Conservation (phyloP, 2,888 invertebrate species). For the Ephialtes manifestator region DNA sequence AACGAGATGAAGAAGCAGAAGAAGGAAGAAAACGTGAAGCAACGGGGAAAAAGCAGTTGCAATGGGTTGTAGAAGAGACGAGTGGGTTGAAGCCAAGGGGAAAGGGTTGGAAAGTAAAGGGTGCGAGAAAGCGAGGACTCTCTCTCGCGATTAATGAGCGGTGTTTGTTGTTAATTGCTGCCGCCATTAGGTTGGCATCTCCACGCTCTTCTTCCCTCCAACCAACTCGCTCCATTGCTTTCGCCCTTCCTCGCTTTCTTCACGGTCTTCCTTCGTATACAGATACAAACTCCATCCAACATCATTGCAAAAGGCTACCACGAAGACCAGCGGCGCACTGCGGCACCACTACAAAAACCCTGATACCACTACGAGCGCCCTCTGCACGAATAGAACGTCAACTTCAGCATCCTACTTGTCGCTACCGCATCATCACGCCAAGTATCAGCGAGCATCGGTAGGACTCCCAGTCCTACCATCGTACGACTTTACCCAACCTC, state of each 20-base stretch:
- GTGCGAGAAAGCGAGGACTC: slow-evolving; percentile 75
- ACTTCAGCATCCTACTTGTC: slow-evolving; percentile 21
- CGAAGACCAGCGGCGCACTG: background rate
- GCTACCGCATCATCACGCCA: slow-evolving; percentile 22
- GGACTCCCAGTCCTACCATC: background rate
- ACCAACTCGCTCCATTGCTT: slow-evolving; percentile 49
- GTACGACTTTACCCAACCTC: background rate
- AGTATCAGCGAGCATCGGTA: slow-evolving; percentile 30
- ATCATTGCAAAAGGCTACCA: background rate
- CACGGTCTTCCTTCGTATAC: slow-evolving; percentile 19
- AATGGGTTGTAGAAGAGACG: background rate
- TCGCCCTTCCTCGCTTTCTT: slow-evolving; percentile 67
- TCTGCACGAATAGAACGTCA: slow-evolving; percentile 19
- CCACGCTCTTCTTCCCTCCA: slow-evolving; percentile 56
- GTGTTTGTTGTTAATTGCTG: slow-evolving; percentile 86
- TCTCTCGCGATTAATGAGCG: slow-evolving; percentile 85
- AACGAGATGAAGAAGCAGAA: slow-evolving; percentile 6
- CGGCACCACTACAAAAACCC: background rate
- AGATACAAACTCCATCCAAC: background rate
- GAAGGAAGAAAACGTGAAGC: slow-evolving; percentile 16
- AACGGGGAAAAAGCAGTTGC: slow-evolving; percentile 32
- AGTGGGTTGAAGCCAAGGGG: slow-evolving; percentile 10
- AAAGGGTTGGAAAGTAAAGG: slow-evolving; percentile 39
- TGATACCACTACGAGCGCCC: slow-evolving; percentile 1
- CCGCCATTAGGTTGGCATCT: slow-evolving; percentile 85